phyloP scores from a whole-genome alignment of 64 coral and sea anemone species.

The Pocillopora damicornis region DNA sequence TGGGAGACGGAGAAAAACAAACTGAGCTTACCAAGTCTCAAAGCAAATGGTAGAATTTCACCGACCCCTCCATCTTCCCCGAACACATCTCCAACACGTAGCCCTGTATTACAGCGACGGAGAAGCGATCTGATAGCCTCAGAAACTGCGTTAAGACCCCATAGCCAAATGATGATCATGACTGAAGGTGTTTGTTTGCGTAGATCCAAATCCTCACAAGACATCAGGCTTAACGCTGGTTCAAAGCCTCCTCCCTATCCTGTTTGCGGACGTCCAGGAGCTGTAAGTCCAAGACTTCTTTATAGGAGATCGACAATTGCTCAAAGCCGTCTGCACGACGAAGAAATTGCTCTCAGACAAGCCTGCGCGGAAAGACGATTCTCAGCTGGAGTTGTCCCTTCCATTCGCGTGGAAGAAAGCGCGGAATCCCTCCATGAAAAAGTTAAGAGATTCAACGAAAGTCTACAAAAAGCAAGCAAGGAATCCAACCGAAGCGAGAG shows the following conservation, averaged over 20 bases:
- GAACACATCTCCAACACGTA: not conserved
- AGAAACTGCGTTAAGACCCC: not conserved
- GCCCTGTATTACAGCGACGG: not conserved
- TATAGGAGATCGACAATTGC: slow-evolving; percentile 14
- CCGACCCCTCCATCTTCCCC: slow-evolving; percentile 4
- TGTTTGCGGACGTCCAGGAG: not conserved
- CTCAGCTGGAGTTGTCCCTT: slow-evolving; percentile 3
- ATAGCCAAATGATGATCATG: not conserved
- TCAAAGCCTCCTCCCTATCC: not conserved
- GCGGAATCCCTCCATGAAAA: not conserved
- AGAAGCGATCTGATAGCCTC: not conserved
- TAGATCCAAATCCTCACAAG: slow-evolving; percentile 27
- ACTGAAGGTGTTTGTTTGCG: not conserved
- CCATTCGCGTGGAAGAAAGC: slow-evolving; percentile 16
- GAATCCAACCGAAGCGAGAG: not conserved
- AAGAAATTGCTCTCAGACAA: no score
- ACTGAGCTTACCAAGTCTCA: slow-evolving; percentile 16
- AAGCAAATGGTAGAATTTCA: not conserved
- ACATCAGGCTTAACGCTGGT: not conserved
- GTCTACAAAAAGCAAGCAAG: slow-evolving; percentile 2
- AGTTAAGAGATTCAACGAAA: slow-evolving; percentile 28
- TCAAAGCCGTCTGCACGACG: not conserved
- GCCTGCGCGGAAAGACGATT: not conserved
- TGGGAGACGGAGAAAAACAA: slow-evolving; percentile 33
- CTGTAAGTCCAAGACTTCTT: not conserved